These are phyloP conservation scores for Cololabis saira DNA, from an alignment of 2,113 vertebrate genomes.

Conservation along the genomic window DNA sequence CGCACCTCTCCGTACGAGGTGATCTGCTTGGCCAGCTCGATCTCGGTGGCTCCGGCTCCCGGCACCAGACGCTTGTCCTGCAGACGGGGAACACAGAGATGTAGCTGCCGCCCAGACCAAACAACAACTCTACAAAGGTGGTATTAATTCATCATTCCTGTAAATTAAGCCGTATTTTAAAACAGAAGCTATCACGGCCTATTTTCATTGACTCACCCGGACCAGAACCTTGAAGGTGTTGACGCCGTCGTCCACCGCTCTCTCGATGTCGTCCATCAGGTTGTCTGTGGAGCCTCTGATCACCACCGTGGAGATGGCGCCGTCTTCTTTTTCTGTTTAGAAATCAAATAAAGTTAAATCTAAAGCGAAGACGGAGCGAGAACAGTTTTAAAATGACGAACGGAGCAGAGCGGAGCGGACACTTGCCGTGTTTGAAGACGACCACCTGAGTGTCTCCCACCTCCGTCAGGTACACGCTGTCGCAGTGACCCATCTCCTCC, in stretches of 20 bases:
- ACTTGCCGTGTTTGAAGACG: constrained; percentile 95
- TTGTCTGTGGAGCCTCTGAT: constrained; percentile 97
- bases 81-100: background rate
- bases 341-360: background rate
- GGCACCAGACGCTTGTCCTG: constrained; percentile 94
- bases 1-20: constrained; percentile 94
- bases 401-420: background rate
- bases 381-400: background rate
- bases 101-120: background rate
- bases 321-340: constrained; percentile 91
- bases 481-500: constrained; percentile 94
- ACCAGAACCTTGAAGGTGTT: constrained; percentile 98
- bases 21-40: constrained; percentile 93
- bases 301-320: constrained; percentile 92
- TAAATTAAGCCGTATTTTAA: too few species aligned
- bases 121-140: background rate
- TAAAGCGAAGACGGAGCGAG: background rate
- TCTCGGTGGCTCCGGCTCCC: constrained; percentile 96
- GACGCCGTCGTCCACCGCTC: constrained; percentile 95
- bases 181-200: too few species aligned
- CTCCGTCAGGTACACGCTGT: constrained; percentile 90
- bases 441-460: constrained; percentile 97
- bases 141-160: too few species aligned
- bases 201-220: constrained; percentile 81
- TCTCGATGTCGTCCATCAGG: constrained; percentile 96